Evolutionary conservation across 2,113 vertebrate genomes (phyloP), one percentile per base, ranked within the genome.

Genomic region (Scomber scombrus): DNA sequence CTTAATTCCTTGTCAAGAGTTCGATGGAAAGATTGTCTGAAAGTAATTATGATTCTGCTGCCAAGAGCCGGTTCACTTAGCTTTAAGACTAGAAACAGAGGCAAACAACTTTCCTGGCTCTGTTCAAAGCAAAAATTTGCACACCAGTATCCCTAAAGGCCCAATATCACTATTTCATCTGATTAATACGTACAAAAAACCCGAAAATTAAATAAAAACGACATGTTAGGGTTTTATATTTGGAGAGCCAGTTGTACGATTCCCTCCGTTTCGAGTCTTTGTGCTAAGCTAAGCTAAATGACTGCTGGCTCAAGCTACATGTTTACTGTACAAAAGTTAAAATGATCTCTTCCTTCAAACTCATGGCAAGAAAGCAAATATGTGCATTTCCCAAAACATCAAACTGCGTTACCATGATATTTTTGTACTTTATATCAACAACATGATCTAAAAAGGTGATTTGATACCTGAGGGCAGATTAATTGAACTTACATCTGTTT

Each of bases 401-500:
- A 8, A 55, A 46, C 47, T 45, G 19, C 61, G 71, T 11, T 10
- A 40, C 34, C 9, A 40, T 40, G 5, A 31, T 29, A 5, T 13
- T 46, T 76, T 67, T 29, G 7, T 12, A 50, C 67, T 75, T 43
- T 51, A 63, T 45, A 57, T 71, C 26, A 70, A 70, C 13, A 66
- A 43, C 46, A 3, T 13, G 12, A 79, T 31, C 67, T 29, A 52
- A 74, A 82, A 78, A 45, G 50, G 73, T 71, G 64, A 69, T 71
- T 73, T 62, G 45, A 88, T 93, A 91, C 92, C 92, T 92, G 92
- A 93, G 92, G 92, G 85, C 66, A 85, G 69, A 88, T 78, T 75
- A 82, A 34, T 50, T 68, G 3, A 85, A 64, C 61, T 78, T 31
- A 66, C 31, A 79, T 62, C 13, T 21, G 23, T 65, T 72, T 70